Evolutionary conservation across 2,888 invertebrate species (phyloP).

Genomic region (Sinopyrophorus schimmeli): DNA sequence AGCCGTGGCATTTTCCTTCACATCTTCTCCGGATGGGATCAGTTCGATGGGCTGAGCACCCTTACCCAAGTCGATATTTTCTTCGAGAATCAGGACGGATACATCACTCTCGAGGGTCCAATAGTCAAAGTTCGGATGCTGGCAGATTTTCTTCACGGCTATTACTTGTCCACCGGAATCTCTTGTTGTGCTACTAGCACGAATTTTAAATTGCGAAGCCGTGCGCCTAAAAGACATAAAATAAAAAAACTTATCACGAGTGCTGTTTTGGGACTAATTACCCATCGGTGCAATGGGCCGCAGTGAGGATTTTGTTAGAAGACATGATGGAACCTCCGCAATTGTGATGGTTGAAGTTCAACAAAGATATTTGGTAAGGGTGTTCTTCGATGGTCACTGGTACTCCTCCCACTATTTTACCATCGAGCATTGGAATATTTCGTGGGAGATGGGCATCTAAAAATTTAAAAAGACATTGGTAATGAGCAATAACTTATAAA

Average conservation of each 20-base stretch:
- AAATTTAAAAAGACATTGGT: too few relatives aligned
- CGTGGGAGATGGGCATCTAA: too few relatives aligned
- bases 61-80: not conserved
- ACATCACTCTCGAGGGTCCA: slow-evolving; percentile 5
- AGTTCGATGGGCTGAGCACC: slow-evolving; percentile 4
- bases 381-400: slow-evolving; percentile 7
- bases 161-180: slow-evolving; percentile 4
- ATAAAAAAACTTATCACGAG: too few relatives aligned
- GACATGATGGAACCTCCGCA: slow-evolving; percentile 10
- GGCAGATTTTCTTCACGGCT: not conserved
- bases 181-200: slow-evolving; percentile 3
- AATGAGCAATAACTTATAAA: too few relatives aligned
- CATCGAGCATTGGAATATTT: slow-evolving; percentile 1
- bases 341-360: not conserved
- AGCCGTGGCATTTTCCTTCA: not conserved
- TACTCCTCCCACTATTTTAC: slow-evolving; percentile 16
- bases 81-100: slow-evolving; percentile 4
- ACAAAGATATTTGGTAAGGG: slow-evolving; percentile 14
- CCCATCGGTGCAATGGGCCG: slow-evolving; percentile 16
- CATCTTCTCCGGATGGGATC: not conserved
- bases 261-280: too few relatives aligned
- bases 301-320: slow-evolving; percentile 10
- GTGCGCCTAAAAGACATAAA: too few relatives aligned
- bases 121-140: slow-evolving; percentile 6
- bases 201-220: not conserved